phyloP scores from a whole-genome alignment of 2,888 invertebrate genomes.

The Mythimna lalbum region DNA sequence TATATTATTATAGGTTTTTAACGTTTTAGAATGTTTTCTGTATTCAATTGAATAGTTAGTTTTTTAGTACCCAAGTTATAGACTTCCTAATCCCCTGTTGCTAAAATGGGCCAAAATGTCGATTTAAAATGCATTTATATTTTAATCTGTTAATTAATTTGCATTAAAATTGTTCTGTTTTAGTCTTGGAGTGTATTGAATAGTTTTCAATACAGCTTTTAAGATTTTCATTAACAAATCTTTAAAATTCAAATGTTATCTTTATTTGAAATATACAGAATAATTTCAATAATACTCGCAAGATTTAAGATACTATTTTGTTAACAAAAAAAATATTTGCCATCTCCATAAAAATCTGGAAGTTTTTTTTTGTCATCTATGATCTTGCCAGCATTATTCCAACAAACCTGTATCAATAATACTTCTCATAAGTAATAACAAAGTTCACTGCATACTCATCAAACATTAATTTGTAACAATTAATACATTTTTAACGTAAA shows the following conservation, averaged over 20 bases:
- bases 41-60: conserved; percentile 46
- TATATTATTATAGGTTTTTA: conserved; percentile 52
- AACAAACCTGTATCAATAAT: background rate
- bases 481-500: conserved; percentile 17
- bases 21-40: conserved; percentile 45
- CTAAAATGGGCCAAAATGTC: conserved; percentile 54
- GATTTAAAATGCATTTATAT: conserved; percentile 61
- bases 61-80: conserved; percentile 43
- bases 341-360: background rate
- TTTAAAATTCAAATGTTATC: background rate
- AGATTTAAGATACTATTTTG: background rate
- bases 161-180: conserved; percentile 24
- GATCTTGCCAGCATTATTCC: background rate
- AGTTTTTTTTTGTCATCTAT: background rate
- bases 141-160: conserved; percentile 49
- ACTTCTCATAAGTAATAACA: background rate
- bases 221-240: conserved; percentile 7
- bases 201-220: conserved; percentile 25
- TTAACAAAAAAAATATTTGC: background rate
- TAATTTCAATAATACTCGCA: background rate
- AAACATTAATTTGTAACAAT: conserved; percentile 9
- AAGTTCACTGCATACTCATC: conserved; percentile 10
- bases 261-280: conserved; percentile 3
- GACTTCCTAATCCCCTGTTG: conserved; percentile 58
- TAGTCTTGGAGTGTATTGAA: conserved; percentile 38